phyloP scores from a whole-genome alignment of 2,888 invertebrate genomes.

The Lochmaea capreae region DNA sequence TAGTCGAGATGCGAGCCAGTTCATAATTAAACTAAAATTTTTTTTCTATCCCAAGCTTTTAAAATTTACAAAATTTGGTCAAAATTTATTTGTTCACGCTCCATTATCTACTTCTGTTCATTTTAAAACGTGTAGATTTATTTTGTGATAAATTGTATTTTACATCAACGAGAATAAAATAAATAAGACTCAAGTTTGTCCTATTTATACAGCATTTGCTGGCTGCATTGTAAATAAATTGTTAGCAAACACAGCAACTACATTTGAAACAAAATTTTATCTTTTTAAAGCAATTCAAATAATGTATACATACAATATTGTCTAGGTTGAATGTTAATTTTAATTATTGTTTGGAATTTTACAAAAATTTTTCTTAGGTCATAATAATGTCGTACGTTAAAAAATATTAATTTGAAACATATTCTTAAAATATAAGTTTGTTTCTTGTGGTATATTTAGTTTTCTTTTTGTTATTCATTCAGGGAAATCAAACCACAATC shows the following conservation, averaged over 20 bases:
- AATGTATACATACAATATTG: background rate
- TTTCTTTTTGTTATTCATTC: too few relatives aligned
- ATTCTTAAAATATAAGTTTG: too few relatives aligned
- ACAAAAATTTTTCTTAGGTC: too few relatives aligned
- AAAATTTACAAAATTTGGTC: background rate
- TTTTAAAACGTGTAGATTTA: conserved; percentile 4
- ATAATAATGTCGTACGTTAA: too few relatives aligned
- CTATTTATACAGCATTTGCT: background rate
- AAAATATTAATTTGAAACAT: too few relatives aligned
- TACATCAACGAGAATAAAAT: background rate
- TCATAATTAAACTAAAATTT: too few relatives aligned
- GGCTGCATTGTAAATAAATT: conserved; percentile 6
- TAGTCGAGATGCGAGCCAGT: too few relatives aligned
- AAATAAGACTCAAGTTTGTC: background rate
- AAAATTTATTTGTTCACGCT: background rate
- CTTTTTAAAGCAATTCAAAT: conserved; percentile 1
- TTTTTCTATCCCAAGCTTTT: too few relatives aligned
- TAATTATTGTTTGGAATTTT: background rate
- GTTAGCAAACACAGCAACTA: background rate
- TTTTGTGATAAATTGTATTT: background rate
- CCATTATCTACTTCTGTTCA: background rate
- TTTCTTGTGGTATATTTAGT: too few relatives aligned
- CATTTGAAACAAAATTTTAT: background rate
- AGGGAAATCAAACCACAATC: too few relatives aligned
- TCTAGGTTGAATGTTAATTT: too few relatives aligned